These are phyloP conservation scores for Gymnoscopelus microlampas DNA, from an alignment of 2,797 vertebrate species.

Conservation along the genomic window DNA sequence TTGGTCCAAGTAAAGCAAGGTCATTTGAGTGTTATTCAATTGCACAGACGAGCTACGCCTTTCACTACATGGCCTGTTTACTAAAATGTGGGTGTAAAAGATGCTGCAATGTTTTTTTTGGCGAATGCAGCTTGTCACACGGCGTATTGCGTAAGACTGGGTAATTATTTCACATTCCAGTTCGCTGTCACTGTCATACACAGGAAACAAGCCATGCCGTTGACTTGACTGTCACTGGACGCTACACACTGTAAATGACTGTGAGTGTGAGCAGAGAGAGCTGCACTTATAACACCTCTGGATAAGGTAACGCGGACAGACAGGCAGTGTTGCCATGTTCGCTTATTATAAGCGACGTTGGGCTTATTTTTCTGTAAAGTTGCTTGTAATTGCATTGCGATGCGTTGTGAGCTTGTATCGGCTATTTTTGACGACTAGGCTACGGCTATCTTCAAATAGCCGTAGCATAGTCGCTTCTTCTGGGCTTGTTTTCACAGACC, in stretches of 20 bases:
- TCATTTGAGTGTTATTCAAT: background rate
- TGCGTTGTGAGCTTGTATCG: too few species aligned
- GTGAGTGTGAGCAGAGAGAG: background rate
- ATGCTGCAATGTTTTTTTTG: conserved; percentile 1
- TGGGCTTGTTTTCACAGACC: too few species aligned
- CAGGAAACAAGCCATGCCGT: background rate
- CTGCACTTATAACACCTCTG: background rate
- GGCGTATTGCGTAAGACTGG: background rate
- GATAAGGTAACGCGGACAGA: background rate
- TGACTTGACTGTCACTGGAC: background rate
- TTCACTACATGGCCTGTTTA: conserved; percentile 17
- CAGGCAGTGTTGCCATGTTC: background rate
- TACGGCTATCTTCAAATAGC: too few species aligned
- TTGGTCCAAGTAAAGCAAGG: conserved; percentile 59
- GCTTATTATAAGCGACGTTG: too few species aligned
- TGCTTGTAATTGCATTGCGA: too few species aligned
- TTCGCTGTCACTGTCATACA: conserved; percentile 13
- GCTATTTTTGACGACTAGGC: too few species aligned
- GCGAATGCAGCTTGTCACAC: background rate
- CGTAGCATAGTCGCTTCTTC: too few species aligned
- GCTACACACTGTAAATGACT: conserved; percentile 18
- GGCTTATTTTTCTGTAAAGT: too few species aligned
- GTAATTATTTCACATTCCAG: conserved; percentile 36
- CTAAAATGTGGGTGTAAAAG: conserved; percentile 14
- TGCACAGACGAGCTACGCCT: conserved; percentile 17